A percentile compares a stretch with the other conserved stretches of the same genome.
These are phyloP conservation scores for Fragum whitleyi DNA, from an alignment of 2,888 invertebrate species.

Conservation along the genomic window DNA sequence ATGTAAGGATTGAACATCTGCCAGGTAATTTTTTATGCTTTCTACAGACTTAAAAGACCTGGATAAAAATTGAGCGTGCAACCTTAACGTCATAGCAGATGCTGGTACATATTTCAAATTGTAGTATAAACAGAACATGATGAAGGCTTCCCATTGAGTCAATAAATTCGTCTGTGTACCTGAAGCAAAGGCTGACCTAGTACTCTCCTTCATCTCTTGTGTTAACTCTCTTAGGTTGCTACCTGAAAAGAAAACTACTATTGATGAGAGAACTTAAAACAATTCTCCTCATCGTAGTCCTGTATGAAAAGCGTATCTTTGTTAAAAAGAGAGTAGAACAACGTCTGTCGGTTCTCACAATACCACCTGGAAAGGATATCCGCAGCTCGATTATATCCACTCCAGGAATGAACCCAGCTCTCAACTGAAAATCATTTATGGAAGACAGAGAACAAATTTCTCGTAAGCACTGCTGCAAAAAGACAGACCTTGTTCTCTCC, in stretches of 20 bases:
- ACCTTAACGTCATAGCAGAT: background rate
- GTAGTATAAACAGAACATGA: background rate
- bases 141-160: background rate
- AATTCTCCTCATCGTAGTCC: background rate
- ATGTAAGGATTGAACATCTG: background rate
- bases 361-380: background rate
- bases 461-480: background rate
- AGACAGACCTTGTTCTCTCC: background rate
- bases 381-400: background rate
- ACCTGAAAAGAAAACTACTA: conserved; percentile 4
- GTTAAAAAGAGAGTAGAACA: background rate
- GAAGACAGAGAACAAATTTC: background rate
- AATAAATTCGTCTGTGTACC: background rate
- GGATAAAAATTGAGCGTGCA: too few species aligned
- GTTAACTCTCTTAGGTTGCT: background rate
- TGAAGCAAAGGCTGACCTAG: background rate
- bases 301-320: background rate
- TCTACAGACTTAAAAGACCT: too few species aligned
- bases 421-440: background rate
- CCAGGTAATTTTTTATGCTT: background rate
- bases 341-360: background rate
- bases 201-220: background rate
- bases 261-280: background rate
- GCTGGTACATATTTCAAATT: background rate
- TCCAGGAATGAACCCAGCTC: background rate